Base-by-base conservation (phyloP, 2,113 vertebrate genomes). In the Heterotilapia buettikoferi region DNA sequence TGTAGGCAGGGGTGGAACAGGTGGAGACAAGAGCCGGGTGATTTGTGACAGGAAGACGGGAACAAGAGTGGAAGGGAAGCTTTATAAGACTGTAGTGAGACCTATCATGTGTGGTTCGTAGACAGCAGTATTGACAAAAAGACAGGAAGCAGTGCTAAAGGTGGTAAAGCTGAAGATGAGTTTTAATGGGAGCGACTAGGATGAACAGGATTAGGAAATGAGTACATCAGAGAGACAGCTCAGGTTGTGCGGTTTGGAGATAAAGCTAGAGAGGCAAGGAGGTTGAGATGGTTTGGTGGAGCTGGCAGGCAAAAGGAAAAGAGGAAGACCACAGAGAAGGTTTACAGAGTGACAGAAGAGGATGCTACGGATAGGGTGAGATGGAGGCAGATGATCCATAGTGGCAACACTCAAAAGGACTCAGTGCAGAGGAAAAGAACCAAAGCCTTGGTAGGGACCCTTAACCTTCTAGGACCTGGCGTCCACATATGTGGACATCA, bases 311-410 rank as follows among this genome's bases (percentile, higher is more conserved):
- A 40, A 38, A 38, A 68, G 63, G 57, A 31, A 59, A 31, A 61
- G 29, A 71, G 12, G 33, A 40, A 71, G 36, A 43, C n/a, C n/a
- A 71, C n/a, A 24, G 12, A 9, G 7, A 71, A 9, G 12, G 66
- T 71, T 71, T 14, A 43, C 5, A 40, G n/a, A 43, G 19, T 43
- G 36, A 71, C 7, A 71, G 12, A 1, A 43, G 66, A 71, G n/a
- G 36, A 24, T 16, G 66, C 36, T 43, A 24, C 0, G 0, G 36
- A 6, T 9, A 0, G 36, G 0, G 36, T 71, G 36, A 71, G 19
- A 40, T 1, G 63, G 63, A 40, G 63, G 63, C 36, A 68, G 63
- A 71, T 14, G 36, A 68, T 21, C 63, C 19, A 68, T 36, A 2
- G 19, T 40, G 36, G 19, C 33, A 21, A 21, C 33, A 2, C 33